Evolutionary conservation across 64 coral and sea anemone species (phyloP).

Genomic region (Montipora sp.): DNA sequence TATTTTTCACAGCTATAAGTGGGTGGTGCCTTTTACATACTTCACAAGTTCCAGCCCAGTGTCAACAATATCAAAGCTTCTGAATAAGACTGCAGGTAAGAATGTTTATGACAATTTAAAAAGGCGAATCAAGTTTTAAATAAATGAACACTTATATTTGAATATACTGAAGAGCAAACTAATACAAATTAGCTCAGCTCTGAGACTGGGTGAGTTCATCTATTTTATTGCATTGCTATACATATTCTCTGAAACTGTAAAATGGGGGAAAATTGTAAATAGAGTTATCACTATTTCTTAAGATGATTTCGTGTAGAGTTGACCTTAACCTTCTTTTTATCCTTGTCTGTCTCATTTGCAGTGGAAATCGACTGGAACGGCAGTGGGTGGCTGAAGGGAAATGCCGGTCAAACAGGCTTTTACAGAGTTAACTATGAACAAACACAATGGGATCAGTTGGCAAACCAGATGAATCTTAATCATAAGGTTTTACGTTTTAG

Average conservation of each 20-base stretch:
- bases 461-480: conserved; percentile 53
- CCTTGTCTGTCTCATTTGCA: conserved; percentile 9
- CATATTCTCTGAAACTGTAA: no score
- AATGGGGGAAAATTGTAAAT: no score
- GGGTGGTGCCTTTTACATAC: conserved; percentile 75
- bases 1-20: conserved; percentile 42
- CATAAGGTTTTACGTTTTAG: conserved; percentile 8
- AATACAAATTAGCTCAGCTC: no score
- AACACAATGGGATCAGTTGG: conserved; percentile 65
- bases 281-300: no score
- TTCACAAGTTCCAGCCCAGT: background rate
- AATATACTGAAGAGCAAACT: no score
- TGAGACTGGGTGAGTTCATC: no score
- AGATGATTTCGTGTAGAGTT: no score
- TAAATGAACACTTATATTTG: no score
- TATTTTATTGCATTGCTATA: no score
- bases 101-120: background rate
- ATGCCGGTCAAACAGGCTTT: conserved; percentile 77
- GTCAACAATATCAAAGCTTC: background rate
- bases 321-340: no score
- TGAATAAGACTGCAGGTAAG: conserved; percentile 59
- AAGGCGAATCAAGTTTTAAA: no score
- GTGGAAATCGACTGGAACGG: conserved; percentile 77
- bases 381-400: conserved; percentile 91
- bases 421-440: conserved; percentile 93